These are phyloP conservation scores for Fistularia tabacaria DNA, from an alignment of 2,797 vertebrate genomes.

Conservation along the genomic window DNA sequence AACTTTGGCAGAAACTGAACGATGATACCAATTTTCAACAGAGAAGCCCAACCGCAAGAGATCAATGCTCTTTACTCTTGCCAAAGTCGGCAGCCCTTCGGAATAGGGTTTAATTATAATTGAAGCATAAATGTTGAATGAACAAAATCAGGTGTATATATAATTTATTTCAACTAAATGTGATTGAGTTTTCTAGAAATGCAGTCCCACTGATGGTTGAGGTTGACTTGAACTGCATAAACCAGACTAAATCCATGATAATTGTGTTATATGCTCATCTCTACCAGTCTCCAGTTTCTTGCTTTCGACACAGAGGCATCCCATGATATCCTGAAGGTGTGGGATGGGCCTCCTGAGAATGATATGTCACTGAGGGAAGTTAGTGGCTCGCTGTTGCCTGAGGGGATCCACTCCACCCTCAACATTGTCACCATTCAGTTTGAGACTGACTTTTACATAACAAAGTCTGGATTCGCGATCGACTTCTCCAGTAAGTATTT, in stretches of 20 bases:
- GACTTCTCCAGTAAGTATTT: constrained; percentile 94
- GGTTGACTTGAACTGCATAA: background rate
- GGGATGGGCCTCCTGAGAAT: constrained; percentile 93
- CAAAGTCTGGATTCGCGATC: constrained; percentile 96
- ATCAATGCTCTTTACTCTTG: no score
- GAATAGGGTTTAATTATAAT: no score
- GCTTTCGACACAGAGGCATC: constrained; percentile 97
- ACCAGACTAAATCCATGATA: constrained; percentile 3
- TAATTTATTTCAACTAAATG: no score
- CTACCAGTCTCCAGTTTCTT: constrained; percentile 89
- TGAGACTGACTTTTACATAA: constrained; percentile 98
- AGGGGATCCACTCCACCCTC: constrained; percentile 95
- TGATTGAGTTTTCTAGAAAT: no score
- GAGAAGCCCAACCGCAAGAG: constrained; percentile 25
- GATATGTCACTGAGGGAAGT: constrained; percentile 95
- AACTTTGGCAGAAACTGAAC: constrained; percentile 40
- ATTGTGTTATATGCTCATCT: constrained; percentile 9
- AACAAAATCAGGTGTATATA: no score
- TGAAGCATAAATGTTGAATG: no score
- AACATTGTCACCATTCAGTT: constrained; percentile 94
- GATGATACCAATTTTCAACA: constrained; percentile 34
- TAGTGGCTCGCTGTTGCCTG: constrained; percentile 92
- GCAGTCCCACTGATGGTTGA: no score
- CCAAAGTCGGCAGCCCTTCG: no score
- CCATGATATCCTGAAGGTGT: constrained; percentile 94